These are phyloP conservation scores for Procavia capensis DNA, from an alignment of 2,113 vertebrate genomes.

Conservation along the genomic window DNA sequence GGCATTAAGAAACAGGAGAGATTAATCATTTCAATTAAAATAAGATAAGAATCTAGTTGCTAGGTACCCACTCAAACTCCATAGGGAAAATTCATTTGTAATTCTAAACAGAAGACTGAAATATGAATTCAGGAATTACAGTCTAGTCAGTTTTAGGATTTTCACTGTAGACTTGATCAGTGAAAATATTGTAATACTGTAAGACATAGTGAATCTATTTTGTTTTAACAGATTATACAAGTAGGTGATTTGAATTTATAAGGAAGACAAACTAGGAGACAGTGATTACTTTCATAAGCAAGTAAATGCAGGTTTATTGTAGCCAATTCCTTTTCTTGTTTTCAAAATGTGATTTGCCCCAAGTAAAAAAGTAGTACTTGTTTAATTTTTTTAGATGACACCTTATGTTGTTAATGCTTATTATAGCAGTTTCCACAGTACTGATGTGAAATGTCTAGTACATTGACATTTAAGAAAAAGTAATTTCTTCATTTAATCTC, in stretches of 20 bases:
- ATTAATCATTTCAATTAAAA: conserved; percentile 62
- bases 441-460: neutral
- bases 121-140: conserved; percentile 9
- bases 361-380: conserved; percentile 1
- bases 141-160: neutral
- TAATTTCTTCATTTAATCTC: conserved; percentile 12
- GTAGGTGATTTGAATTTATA: neutral
- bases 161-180: conserved; percentile 31
- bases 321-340: neutral
- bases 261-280: neutral
- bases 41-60: neutral
- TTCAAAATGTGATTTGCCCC: neutral
- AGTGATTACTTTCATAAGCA: conserved; percentile 25
- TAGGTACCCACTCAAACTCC: neutral
- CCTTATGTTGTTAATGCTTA: neutral
- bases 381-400: neutral
- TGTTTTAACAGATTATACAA: neutral
- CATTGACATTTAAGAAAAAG: neutral
- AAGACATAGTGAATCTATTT: neutral
- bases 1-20: conserved; percentile 29
- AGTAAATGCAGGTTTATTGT: neutral
- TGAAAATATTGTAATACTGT: neutral
- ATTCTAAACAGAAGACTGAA: conserved; percentile 28
- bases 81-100: conserved; percentile 8
- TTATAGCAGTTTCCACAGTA: neutral